Evolutionary conservation across 2,113 vertebrate genomes (phyloP).

Genomic region (Scortum barcoo): DNA sequence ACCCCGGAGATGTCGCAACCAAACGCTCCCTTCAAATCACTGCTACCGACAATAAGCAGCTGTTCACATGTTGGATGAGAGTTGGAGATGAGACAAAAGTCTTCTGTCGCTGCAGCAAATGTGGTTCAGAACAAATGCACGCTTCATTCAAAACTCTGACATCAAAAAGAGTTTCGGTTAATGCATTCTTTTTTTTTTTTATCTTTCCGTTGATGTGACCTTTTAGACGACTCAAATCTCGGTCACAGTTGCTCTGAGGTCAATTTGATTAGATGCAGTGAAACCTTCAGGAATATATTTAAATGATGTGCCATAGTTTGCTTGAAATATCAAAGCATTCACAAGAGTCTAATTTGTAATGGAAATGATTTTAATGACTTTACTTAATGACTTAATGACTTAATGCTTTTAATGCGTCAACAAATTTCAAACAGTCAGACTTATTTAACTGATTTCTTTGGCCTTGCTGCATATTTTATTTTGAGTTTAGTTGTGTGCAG

Average conservation of each 20-base stretch:
- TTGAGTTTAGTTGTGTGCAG: slow-evolving; percentile 40
- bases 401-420: slow-evolving; percentile 65
- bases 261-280: slow-evolving; percentile 44
- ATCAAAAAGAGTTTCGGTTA: slow-evolving; percentile 38
- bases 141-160: slow-evolving; percentile 42
- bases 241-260: slow-evolving; percentile 45
- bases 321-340: slow-evolving; percentile 60
- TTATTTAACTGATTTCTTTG: slow-evolving; percentile 59
- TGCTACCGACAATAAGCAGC: slow-evolving; percentile 81
- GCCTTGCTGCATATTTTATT: slow-evolving; percentile 57
- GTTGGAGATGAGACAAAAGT: slow-evolving; percentile 76
- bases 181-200: slow-evolving; percentile 27
- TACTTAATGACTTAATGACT: slow-evolving; percentile 63
- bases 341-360: slow-evolving; percentile 65
- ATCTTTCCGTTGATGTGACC: slow-evolving; percentile 37
- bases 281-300: slow-evolving; percentile 49
- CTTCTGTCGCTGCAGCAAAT: slow-evolving; percentile 68
- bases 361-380: slow-evolving; percentile 69
- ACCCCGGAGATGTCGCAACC: slow-evolving; percentile 80
- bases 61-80: slow-evolving; percentile 77
- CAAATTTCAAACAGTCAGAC: slow-evolving; percentile 54
- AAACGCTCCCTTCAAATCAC: slow-evolving; percentile 77
- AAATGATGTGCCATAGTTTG: slow-evolving; percentile 43
- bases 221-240: slow-evolving; percentile 23
- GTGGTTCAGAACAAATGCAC: slow-evolving; percentile 55